phyloP scores from a whole-genome alignment of 1,140 invertebrate species.

The Nymphalis io region DNA sequence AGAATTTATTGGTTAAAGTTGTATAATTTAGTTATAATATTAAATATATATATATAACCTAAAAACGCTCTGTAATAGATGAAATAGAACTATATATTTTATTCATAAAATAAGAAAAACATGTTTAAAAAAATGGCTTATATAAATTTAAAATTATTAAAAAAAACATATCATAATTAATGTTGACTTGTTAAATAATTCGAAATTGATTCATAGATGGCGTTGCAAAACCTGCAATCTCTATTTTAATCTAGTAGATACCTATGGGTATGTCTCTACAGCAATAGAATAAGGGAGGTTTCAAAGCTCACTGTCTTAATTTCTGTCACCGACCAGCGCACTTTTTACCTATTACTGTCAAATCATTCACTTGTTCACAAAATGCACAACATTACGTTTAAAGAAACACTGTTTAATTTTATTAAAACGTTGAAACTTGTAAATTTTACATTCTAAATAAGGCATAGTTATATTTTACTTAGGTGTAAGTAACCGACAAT shows the following conservation, averaged over 20 bases:
- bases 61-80: no score
- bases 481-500: slow-evolving; percentile 23
- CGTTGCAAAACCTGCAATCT: slow-evolving; percentile 1
- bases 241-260: neutral
- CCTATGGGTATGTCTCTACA: neutral
- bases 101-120: no score
- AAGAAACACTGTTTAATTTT: slow-evolving; percentile 3
- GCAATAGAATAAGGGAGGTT: slow-evolving; percentile 1
- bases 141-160: no score
- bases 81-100: no score
- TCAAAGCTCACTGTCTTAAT: slow-evolving; percentile 4
- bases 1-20: no score
- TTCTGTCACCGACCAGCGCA: slow-evolving; percentile 15
- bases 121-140: no score
- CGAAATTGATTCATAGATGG: neutral
- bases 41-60: no score
- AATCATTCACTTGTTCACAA: slow-evolving; percentile 27
- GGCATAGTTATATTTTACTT: slow-evolving; percentile 16
- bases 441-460: slow-evolving; percentile 19
- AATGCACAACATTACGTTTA: slow-evolving; percentile 32
- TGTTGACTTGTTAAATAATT: no score
- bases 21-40: no score
- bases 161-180: no score
- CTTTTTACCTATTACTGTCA: slow-evolving; percentile 27
- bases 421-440: slow-evolving; percentile 12